A percentile compares a stretch with the other conserved stretches of the same genome.
phyloP scores from a whole-genome alignment of 2,888 invertebrate species.

The Platycheirus albimanus region DNA sequence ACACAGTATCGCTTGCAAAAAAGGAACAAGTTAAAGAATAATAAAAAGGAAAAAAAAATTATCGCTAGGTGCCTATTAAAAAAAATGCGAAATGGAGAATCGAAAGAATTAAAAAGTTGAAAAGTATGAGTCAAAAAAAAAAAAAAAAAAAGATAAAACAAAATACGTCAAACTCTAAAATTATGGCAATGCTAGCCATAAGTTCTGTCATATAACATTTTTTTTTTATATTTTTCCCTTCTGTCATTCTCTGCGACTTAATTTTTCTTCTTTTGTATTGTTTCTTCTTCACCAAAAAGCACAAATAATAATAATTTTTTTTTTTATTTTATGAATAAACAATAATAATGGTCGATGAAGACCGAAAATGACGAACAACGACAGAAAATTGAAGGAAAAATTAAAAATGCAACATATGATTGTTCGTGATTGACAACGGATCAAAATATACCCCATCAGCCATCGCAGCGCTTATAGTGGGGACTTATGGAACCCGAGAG shows the following conservation, averaged over 20 bases:
- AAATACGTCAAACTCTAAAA: conserved; percentile 63
- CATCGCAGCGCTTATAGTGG: conserved; percentile 1
- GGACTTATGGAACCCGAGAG: conserved; percentile 48
- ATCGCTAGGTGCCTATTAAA: conserved; percentile 39
- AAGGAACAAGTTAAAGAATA: conserved; percentile 50
- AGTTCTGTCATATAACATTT: conserved; percentile 40
- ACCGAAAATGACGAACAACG: conserved; percentile 67
- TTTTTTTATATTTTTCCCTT: conserved; percentile 36
- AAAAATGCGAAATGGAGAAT: conserved; percentile 57
- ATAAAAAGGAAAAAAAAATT: conserved; percentile 58
- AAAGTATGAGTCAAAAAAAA: conserved; percentile 50
- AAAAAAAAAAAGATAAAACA: conserved; percentile 24
- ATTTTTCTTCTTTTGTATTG: conserved; percentile 41
- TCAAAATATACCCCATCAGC: conserved; percentile 42
- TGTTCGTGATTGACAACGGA: conserved; percentile 66
- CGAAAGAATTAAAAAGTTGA: conserved; percentile 53
- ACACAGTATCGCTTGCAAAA: conserved; percentile 61
- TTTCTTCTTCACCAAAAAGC: conserved; percentile 39
- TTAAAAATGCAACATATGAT: conserved; percentile 74
- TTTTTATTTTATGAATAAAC: conserved; percentile 65
- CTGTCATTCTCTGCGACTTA: conserved; percentile 28
- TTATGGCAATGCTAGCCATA: conserved; percentile 71
- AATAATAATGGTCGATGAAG: conserved; percentile 63
- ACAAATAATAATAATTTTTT: conserved; percentile 27
- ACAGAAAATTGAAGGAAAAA: conserved; percentile 62